Percentiles rank a stretch among this genome's conserved stretches.
Evolutionary conservation across 2,888 invertebrate species (phyloP).

Genomic region (Drosophila macrothrix): DNA sequence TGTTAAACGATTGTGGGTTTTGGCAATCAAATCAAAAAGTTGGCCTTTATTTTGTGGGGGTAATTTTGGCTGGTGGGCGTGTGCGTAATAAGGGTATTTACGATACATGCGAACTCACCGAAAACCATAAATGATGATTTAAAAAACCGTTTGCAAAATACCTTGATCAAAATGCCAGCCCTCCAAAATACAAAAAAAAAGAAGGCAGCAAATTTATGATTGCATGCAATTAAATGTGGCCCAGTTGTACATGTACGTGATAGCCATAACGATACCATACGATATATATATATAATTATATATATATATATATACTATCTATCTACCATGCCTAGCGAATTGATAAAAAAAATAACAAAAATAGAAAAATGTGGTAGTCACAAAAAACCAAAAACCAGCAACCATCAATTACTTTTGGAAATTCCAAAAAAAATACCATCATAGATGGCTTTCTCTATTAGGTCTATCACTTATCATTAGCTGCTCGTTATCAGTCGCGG

Average conservation of each 20-base stretch:
- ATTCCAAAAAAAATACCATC: constrained; percentile 5
- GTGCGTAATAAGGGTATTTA: constrained; percentile 66
- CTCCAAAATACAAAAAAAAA: constrained; percentile 13
- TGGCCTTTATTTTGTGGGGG: constrained; percentile 38
- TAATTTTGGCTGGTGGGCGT: constrained; percentile 10
- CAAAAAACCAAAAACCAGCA: constrained; percentile 2
- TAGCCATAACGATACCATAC: constrained; percentile 3
- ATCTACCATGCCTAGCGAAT: constrained; percentile 24
- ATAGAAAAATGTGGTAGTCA: not conserved
- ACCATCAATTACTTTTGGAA: constrained; percentile 34
- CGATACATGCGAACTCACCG: constrained; percentile 49
- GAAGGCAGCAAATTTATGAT: constrained; percentile 54
- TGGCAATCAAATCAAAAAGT: constrained; percentile 57
- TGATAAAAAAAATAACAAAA: constrained; percentile 22
- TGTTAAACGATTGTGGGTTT: constrained; percentile 50
- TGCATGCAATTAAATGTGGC: constrained; percentile 53
- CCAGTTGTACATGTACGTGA: constrained; percentile 26
- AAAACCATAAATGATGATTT: constrained; percentile 66
- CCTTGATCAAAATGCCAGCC: constrained; percentile 15
- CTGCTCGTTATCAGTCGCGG: constrained; percentile 25
- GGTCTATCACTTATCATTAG: constrained; percentile 18
- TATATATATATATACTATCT: constrained; percentile 9
- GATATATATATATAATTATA: not conserved
- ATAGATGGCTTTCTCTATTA: not conserved
- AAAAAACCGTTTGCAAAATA: constrained; percentile 47